phyloP scores from a whole-genome alignment of 2,113 vertebrate species.

The Myxocyprinus asiaticus region DNA sequence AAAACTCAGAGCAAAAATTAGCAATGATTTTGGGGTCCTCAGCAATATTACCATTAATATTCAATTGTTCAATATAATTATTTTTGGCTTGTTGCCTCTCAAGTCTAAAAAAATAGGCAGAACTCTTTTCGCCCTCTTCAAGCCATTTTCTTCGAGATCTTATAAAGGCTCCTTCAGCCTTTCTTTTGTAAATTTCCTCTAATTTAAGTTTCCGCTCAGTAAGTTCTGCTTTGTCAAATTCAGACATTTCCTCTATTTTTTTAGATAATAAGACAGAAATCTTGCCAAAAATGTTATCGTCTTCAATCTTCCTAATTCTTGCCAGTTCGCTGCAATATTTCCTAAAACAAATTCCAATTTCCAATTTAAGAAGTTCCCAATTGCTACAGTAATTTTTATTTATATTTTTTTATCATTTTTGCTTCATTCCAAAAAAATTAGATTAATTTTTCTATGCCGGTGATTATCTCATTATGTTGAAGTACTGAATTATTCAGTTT shows the following conservation, averaged over 20 bases:
- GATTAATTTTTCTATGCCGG: background rate
- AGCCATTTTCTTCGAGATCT: background rate
- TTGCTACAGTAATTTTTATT: background rate
- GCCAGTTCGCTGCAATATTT: background rate
- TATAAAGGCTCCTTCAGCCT: background rate
- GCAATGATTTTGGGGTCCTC: background rate
- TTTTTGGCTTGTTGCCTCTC: background rate
- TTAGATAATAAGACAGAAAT: background rate
- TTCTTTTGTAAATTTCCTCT: background rate
- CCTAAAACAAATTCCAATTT: background rate
- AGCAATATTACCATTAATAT: background rate
- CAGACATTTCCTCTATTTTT: background rate
- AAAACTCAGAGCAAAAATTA: background rate
- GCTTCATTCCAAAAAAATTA: background rate
- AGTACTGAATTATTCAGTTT: background rate
- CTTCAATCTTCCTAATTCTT: background rate
- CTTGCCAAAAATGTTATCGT: background rate
- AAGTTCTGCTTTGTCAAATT: background rate
- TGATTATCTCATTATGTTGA: background rate
- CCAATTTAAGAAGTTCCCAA: background rate
- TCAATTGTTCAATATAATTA: background rate
- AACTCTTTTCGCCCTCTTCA: background rate
- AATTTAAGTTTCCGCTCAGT: background rate
- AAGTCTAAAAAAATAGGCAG: background rate
- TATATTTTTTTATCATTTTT: no score